Percentiles rank a stretch among this genome's conserved stretches.
These are phyloP conservation scores for Stomatorhinus walkeri DNA, from an alignment of 2,797 vertebrate genomes.

Conservation along the genomic window DNA sequence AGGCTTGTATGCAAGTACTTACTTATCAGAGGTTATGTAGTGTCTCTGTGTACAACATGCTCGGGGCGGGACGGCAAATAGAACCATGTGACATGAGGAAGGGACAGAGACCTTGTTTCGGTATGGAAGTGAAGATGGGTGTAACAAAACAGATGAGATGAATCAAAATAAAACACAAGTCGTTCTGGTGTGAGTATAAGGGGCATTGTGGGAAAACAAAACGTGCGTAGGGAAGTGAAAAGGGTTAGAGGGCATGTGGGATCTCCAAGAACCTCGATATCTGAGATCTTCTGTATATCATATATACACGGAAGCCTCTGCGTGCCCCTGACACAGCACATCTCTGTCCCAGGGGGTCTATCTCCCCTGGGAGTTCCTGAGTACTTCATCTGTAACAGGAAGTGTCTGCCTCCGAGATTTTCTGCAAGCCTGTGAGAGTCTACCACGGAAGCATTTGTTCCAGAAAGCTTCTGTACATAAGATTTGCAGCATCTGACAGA, in stretches of 20 bases:
- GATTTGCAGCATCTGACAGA: neutral
- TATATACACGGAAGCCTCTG: neutral
- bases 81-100: conserved; percentile 1
- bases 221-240: neutral
- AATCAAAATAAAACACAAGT: neutral
- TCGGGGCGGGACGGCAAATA: neutral
- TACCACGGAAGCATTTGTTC: neutral
- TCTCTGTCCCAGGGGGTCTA: neutral
- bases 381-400: neutral
- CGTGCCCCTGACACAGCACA: neutral
- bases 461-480: neutral
- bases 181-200: neutral
- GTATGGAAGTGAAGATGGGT: neutral
- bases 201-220: neutral
- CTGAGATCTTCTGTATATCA: neutral
- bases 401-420: neutral
- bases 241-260: neutral
- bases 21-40: conserved; percentile 1
- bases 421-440: neutral
- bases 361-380: neutral
- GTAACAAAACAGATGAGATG: neutral
- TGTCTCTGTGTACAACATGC: neutral
- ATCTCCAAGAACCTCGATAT: neutral
- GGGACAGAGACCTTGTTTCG: neutral
- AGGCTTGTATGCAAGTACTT: neutral